phyloP scores from a whole-genome alignment of 2,797 vertebrate species.

The Sebastes itinus region DNA sequence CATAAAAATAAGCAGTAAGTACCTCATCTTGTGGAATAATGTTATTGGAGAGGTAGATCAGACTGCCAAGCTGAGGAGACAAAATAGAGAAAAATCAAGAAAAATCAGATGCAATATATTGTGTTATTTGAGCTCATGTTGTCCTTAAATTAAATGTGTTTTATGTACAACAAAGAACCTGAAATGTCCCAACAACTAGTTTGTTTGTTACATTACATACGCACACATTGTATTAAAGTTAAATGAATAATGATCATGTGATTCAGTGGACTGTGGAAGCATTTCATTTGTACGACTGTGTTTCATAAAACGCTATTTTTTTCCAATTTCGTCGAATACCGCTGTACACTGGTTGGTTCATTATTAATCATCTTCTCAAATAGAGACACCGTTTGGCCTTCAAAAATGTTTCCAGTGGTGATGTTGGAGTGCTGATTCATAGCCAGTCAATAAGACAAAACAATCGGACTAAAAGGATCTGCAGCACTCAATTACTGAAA shows the following conservation, averaged over 20 bases:
- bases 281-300: background rate
- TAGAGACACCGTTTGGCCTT: background rate
- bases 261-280: background rate
- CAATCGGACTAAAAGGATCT: background rate
- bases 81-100: background rate
- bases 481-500: background rate
- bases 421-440: background rate
- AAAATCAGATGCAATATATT: conserved; percentile 29
- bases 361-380: background rate
- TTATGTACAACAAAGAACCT: background rate
- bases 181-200: background rate
- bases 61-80: conserved; percentile 87
- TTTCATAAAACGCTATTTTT: too few species aligned
- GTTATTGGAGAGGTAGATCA: conserved; percentile 84
- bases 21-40: conserved; percentile 82
- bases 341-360: background rate
- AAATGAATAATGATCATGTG: background rate
- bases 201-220: too few species aligned
- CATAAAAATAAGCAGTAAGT: background rate
- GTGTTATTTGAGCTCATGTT: background rate
- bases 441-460: background rate
- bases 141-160: background rate
- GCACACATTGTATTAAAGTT: too few species aligned
- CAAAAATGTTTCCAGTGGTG: background rate
- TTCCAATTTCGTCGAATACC: background rate